Percentiles rank a stretch among this genome's conserved stretches.
phyloP scores from a whole-genome alignment of 2,797 vertebrate species.

The Coilia nasus region DNA sequence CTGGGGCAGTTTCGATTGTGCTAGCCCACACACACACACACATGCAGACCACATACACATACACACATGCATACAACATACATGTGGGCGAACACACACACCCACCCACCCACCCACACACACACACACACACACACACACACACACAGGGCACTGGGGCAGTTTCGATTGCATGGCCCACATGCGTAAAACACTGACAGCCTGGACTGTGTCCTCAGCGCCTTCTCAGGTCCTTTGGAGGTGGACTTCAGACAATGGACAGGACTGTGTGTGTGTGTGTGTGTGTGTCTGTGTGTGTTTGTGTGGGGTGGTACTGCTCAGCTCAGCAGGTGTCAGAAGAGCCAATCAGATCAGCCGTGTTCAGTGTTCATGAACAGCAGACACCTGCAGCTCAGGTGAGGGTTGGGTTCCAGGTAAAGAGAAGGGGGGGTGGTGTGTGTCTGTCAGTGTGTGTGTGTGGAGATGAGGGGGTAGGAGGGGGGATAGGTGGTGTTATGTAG shows the following conservation, averaged over 20 bases:
- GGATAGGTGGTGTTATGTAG: no score
- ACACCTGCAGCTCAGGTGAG: background rate
- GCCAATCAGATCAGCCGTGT: background rate
- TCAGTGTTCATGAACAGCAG: background rate
- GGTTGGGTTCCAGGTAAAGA: background rate
- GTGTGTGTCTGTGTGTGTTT: no score
- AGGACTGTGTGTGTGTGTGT: no score
- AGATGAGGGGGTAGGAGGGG: no score
- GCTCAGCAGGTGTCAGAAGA: background rate
- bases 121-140: conserved; percentile 22
- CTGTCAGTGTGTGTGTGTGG: background rate
- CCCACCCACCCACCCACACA: conserved; percentile 23
- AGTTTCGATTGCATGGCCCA: background rate
- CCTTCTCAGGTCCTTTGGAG: background rate
- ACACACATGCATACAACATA: conserved; percentile 57
- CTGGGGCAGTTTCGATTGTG: background rate
- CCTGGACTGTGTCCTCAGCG: background rate
- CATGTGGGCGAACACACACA: conserved; percentile 37
- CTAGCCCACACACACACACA: no score
- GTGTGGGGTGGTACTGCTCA: background rate
- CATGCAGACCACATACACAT: no score
- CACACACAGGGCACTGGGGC: background rate
- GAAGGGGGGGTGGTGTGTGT: background rate
- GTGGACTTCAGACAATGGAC: background rate
- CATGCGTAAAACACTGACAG: background rate